Base-by-base conservation (phyloP, 2,113 vertebrate genomes). In the Cervus canadensis region DNA sequence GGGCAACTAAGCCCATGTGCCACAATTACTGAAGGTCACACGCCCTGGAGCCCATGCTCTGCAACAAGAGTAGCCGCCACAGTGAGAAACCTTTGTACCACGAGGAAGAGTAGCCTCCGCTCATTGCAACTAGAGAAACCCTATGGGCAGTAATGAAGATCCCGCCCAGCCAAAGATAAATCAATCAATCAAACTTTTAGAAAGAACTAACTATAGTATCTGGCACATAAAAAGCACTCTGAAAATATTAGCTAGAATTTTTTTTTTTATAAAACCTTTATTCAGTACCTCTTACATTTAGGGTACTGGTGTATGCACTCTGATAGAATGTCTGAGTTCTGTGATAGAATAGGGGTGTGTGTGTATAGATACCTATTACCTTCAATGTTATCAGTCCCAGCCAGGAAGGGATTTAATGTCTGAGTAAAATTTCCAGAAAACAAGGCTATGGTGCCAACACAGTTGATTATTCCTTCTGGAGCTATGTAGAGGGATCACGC, bases 391-490 rank as follows among this genome's bases (percentile, higher is more conserved):
- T 33, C 36, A 43, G 54, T 9, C 54, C 10, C 30, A 67, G 62
- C 14, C 33, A 96, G 84, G 83, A 93, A 97, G 36, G 30, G 67
- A 82, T 91, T 96, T 56, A 60, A 57, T 48, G 10, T 78, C 87
- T 96, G 92, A 71, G 78, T 85, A 67, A 93, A 95, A 92, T 88
- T 87, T 96, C 60, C 45, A 96, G 95, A 16, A 91, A 92, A 92
- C 43, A 76, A 95, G n/a, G 54, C 56, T 52, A 86, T 82, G 64
- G 19, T 95, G 48, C 87, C 33, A 90, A 76, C 2, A 50, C 17
- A 7, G 57, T 45, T 93, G 56, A 86, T 95, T 64, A 71, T 87
- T 56, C 84, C 45, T 92, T 91, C 81, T 60, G 23, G 76, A 96
- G 64, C 17, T 60, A 48, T 48, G 48, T 28, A 71, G n/a, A 57